Base-by-base conservation (phyloP, 2,113 vertebrate genomes). In the Phasianus colchicus region DNA sequence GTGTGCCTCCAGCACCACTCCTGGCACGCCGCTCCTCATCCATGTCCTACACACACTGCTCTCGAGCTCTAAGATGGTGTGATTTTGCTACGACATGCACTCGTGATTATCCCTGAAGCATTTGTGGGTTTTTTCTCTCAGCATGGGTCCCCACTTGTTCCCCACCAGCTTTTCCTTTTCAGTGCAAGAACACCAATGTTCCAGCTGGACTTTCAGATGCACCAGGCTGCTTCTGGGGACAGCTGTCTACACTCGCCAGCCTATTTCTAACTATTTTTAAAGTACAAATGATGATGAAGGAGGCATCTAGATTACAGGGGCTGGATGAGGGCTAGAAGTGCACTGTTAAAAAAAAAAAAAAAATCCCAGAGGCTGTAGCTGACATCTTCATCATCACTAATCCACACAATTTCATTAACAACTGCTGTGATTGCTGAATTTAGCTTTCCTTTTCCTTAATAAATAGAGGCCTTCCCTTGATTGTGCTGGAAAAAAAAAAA, bases 1-100 rank as follows among this genome's bases (percentile, higher is more conserved):
- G 48, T 2, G 15, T 6, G 25, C 40, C 38, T 30, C 29, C 1
- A 11, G 38, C 48, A 18, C 30, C 8, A 0, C n/a, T 13, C 29
- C 0, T 0, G 2, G 19, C 21, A 14, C 55, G 50, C n/a, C 27
- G 6, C 47, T 57, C 29, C 45, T 30, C 47, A 32, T 5, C 48
- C 47, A 4, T 27, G 30, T 1, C 60, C 63, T 48, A 1, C 48
- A 13, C 20, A 34, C 47, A 20, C 2, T 52, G 10, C 43, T 5
- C 9, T 2, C 30, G 17, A 27, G 30, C 57, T 70, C 43, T 57
- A 52, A 11, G 14, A 66, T 12, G 6, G 2, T 43, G 5, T 2
- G 24, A 9, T 32, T 60, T 79, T 3, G 3, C 11, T 48, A 1
- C 6, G 9, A 19, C 11, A 66, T 63, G 36, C 25, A 17, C 32